These are phyloP conservation scores for Drosophila pseudoobscura DNA, from an alignment of 1,140 invertebrate species.

Conservation along the genomic window DNA sequence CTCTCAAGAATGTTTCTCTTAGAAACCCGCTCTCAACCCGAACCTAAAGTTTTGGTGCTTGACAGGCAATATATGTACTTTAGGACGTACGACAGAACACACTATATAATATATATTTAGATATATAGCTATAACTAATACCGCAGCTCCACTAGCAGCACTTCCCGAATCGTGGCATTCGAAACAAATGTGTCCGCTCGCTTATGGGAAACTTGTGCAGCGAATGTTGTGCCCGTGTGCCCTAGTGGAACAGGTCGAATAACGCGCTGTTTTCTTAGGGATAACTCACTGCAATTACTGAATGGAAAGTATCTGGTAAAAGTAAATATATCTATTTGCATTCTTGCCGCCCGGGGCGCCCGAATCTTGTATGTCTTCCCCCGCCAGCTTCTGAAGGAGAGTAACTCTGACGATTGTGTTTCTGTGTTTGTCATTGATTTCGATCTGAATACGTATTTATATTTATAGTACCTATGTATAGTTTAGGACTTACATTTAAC, in stretches of 20 bases:
- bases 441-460: constrained; percentile 30
- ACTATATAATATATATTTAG: constrained; percentile 15
- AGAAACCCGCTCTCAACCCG: constrained; percentile 10
- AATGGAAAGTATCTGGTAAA: neutral
- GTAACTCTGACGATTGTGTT: constrained; percentile 16
- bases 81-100: constrained; percentile 5
- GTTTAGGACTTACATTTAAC: constrained; percentile 1
- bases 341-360: constrained; percentile 8
- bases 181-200: no score
- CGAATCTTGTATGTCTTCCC: constrained; percentile 53
- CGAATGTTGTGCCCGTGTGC: no score
- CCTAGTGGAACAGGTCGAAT: no score
- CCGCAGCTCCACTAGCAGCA: constrained; percentile 30
- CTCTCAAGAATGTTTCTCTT: constrained; percentile 31
- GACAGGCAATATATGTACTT: constrained; percentile 2
- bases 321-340: constrained; percentile 1
- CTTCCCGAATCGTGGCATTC: no score
- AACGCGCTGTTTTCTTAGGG: no score
- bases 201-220: no score
- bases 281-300: no score
- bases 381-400: constrained; percentile 18
- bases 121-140: constrained; percentile 45
- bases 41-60: constrained; percentile 7
- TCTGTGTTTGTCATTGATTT: constrained; percentile 19
- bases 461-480: constrained; percentile 11